Evolutionary conservation across 2,797 vertebrate species (phyloP), one percentile per base, ranked within the genome.

Genomic region (Emys orbicularis): DNA sequence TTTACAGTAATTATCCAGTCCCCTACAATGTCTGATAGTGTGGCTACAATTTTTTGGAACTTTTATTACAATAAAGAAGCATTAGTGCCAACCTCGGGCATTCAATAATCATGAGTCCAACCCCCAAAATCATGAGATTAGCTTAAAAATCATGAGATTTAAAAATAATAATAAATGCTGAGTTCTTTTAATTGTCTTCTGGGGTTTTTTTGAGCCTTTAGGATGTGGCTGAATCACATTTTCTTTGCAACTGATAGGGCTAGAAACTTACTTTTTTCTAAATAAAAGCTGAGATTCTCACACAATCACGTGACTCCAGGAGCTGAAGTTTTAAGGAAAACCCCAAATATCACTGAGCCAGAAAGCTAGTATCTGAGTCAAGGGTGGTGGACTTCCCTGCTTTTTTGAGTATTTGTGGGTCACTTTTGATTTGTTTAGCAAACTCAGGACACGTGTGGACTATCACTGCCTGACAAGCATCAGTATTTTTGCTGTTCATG

Each of bases 311-410:
- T 88, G 8, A 37, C 79, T 61, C 72, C 2, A 44, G 16, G 82
- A 87, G 12, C 23, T 84, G 31, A 3, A 31, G 76, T 18, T 61
- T 59, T 50, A n/a, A 57, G 54, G 92, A 49, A 50, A 68, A 27
- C 65, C 31, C n/a, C n/a, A 54, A 84, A 0, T 54, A 15, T 84
- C 44, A 8, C 13, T 85, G 90, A 76, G 82, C 86, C 52, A 8
- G 74, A 41, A 16, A 0, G 15, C 57, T 61, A 12, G 41, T 61
- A 29, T 29, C 49, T 83, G 87, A 68, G 3, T 8, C 49, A 41
- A 77, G 50, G 44, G 84, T 1, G 0, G 29, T 83, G 50, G 27
- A 1, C 1, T 49, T 77, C 50, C 68, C 0, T 0, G n/a, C 49
- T 4, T 0, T 57, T 29, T 27, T 29, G 31, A 34, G 12, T 79